Percentiles rank a stretch among this genome's conserved stretches.
Conservation (phyloP, 2,888 invertebrate species). For the Dicyrtomina minuta region DNA sequence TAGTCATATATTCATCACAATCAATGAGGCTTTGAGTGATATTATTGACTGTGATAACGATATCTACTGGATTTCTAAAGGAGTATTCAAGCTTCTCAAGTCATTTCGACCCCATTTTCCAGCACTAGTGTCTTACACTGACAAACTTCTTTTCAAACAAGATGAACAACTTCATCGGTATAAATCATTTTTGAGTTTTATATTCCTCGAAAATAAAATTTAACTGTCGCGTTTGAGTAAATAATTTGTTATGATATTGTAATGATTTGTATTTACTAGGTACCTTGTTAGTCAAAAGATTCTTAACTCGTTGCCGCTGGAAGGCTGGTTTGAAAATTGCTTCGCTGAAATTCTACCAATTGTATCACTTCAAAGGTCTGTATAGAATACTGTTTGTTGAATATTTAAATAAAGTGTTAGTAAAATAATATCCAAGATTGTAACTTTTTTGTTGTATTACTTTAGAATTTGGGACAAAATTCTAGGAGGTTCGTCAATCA, state of each 20-base stretch:
- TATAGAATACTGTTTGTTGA: no score
- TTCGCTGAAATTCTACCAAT: constrained; percentile 80
- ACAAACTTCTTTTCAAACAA: constrained; percentile 72
- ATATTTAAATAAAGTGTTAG: no score
- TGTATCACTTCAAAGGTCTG: constrained; percentile 73
- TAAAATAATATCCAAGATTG: no score
- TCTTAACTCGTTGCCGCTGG: constrained; percentile 67
- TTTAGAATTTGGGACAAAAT: constrained; percentile 91
- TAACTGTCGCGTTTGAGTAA: not conserved
- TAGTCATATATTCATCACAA: constrained; percentile 64
- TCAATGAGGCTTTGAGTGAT: constrained; percentile 70
- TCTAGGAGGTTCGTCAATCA: constrained; percentile 79
- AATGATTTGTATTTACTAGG: constrained; percentile 59
- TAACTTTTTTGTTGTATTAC: constrained; percentile 55
- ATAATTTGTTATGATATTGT: constrained; percentile 39
- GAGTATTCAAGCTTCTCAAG: constrained; percentile 70
- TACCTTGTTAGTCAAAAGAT: constrained; percentile 69
- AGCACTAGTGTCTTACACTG: constrained; percentile 68
- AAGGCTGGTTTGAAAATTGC: constrained; percentile 78
- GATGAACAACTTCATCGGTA: constrained; percentile 72
- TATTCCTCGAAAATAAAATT: not conserved
- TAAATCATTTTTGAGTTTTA: constrained; percentile 35
- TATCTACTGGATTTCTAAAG: constrained; percentile 79
- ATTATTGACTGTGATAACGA: constrained; percentile 74
- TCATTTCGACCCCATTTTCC: constrained; percentile 67